Conservation (phyloP, 2,888 invertebrate species). For the Rhingia rostrata region DNA sequence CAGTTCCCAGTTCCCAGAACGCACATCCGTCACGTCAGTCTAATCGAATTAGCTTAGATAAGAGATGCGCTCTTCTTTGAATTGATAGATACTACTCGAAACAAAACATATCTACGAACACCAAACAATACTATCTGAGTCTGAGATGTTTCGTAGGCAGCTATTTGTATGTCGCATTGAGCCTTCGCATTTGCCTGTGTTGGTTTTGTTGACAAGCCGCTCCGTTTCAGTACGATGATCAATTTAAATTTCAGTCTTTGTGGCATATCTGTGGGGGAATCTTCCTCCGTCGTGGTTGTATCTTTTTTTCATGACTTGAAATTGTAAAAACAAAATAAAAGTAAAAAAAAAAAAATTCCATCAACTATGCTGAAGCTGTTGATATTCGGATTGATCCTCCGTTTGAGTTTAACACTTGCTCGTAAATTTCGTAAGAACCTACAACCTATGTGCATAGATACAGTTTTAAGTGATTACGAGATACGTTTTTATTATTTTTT, state of each 20-base stretch:
- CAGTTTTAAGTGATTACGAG: no score
- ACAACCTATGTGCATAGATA: background rate
- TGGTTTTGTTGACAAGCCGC: slow-evolving; percentile 18
- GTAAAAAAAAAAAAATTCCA: background rate
- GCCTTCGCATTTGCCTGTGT: background rate
- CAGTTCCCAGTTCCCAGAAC: slow-evolving; percentile 1
- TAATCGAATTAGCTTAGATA: slow-evolving; percentile 59
- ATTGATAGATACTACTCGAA: slow-evolving; percentile 15
- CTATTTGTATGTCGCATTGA: background rate
- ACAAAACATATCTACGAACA: slow-evolving; percentile 36
- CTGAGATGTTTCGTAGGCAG: background rate
- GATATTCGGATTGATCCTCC: slow-evolving; percentile 29
- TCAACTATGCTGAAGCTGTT: slow-evolving; percentile 43
- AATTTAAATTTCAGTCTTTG: slow-evolving; percentile 38
- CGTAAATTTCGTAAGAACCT: slow-evolving; percentile 37
- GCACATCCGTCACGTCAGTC: slow-evolving; percentile 15
- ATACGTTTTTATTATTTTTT: background rate
- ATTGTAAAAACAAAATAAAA: slow-evolving; percentile 3
- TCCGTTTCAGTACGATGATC: background rate
- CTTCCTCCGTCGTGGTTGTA: background rate
- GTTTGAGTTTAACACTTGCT: slow-evolving; percentile 17
- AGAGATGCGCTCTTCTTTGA: slow-evolving; percentile 23
- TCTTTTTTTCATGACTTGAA: slow-evolving; percentile 17
- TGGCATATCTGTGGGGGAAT: background rate
- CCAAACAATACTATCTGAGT: background rate